Evolutionary conservation across 1,140 invertebrate genomes (phyloP).

Genomic region (Chironomus tepperi): DNA sequence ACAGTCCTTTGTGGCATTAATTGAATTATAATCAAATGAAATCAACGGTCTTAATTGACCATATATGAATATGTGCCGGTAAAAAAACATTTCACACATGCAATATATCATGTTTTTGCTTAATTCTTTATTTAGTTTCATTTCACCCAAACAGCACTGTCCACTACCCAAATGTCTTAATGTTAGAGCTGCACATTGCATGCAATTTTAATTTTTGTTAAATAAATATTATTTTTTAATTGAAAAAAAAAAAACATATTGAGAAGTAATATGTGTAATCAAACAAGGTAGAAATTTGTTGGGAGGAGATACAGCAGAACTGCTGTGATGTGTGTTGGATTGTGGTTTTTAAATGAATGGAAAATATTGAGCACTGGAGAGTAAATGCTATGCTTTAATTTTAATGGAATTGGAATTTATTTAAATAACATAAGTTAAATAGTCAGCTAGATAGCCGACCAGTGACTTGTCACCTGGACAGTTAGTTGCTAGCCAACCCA

Average conservation of each 20-base stretch:
- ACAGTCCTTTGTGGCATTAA: neutral
- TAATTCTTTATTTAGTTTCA: neutral
- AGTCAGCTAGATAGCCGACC: too few species aligned
- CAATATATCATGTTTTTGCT: neutral
- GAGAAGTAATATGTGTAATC: neutral
- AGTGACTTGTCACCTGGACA: too few species aligned
- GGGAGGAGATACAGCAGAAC: too few species aligned
- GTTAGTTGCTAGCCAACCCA: too few species aligned
- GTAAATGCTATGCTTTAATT: too few species aligned
- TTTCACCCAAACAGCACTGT: neutral
- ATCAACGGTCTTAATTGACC: neutral
- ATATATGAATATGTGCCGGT: neutral
- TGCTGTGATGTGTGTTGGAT: too few species aligned
- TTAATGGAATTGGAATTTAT: too few species aligned
- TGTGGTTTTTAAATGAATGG: too few species aligned
- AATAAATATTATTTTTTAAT: neutral
- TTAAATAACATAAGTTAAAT: too few species aligned
- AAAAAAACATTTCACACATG: neutral
- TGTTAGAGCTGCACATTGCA: neutral
- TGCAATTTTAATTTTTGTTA: neutral
- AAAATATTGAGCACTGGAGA: too few species aligned
- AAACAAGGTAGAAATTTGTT: neutral
- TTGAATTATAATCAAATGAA: conserved; percentile 21
- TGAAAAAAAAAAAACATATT: neutral
- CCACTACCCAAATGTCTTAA: neutral